A percentile compares a stretch with the other conserved stretches of the same genome.
Conservation (phyloP, 2,888 invertebrate genomes). For the Eupithecia exiguata region DNA sequence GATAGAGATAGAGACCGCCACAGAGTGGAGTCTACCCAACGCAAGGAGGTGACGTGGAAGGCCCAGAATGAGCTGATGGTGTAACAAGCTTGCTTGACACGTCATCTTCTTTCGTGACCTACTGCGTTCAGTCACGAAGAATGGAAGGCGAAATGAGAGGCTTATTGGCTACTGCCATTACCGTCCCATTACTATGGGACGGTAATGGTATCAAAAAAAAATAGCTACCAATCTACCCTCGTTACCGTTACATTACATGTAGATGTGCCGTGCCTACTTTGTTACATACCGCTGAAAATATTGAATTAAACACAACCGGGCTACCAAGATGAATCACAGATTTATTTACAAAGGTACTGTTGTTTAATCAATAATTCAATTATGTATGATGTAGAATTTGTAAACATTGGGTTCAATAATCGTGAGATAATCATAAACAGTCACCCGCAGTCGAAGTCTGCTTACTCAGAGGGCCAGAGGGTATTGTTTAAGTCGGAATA, state of each 20-base stretch:
- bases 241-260: background rate
- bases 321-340: slow-evolving; percentile 8
- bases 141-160: background rate
- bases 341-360: slow-evolving; percentile 35
- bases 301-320: background rate
- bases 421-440: slow-evolving; percentile 50
- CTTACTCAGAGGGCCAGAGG: slow-evolving; percentile 39
- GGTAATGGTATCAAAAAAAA: background rate
- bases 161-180: too few species aligned
- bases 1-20: too few species aligned
- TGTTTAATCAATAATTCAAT: slow-evolving; percentile 53
- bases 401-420: slow-evolving; percentile 57
- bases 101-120: background rate
- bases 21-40: too few species aligned
- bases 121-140: background rate
- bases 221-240: background rate
- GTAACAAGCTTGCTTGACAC: background rate
- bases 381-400: slow-evolving; percentile 57
- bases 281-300: background rate
- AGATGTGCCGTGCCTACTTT: background rate
- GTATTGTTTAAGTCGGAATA: slow-evolving; percentile 46
- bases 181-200: background rate
- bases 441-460: slow-evolving; percentile 16
- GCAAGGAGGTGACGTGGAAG: background rate
- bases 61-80: background rate